Base-by-base conservation (phyloP, 2,113 vertebrate genomes). In the Xerus inauris region DNA sequence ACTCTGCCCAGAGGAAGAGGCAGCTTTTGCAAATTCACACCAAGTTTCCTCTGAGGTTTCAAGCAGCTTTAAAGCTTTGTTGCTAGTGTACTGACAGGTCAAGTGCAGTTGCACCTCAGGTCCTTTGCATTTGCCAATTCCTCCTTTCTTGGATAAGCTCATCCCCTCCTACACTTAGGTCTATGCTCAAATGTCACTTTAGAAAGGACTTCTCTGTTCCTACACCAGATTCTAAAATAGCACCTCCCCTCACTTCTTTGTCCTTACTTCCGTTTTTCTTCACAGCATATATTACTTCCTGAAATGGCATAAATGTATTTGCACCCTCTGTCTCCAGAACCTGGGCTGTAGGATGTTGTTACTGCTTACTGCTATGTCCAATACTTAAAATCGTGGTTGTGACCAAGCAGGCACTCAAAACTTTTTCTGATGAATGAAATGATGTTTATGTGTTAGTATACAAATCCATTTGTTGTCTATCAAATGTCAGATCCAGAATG, bases 351-450 rank as follows among this genome's bases (percentile, higher is more conserved):
- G 16, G 40, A 35, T 69, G 32, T 45, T 69, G 38, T 40, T 76
- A 64, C 26, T 40, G n/a, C 89, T 87, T 28, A 47, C 22, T 51
- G 5, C 38, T 92, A 14, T 93, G 80, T 42, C 35, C 13, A 82
- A 47, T 28, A 42, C 8, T 32, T 95, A 75, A 45, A 90, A 38
- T 76, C 45, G 38, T 24, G 20, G 32, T 84, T 91, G n/a, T 35
- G 65, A 59, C 76, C 87, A 92, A 84, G 3, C 30, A 49, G 89
- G n/a, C 77, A 57, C 20, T 85, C 12, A 86, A 32, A 88, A n/a
- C 71, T 35, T 20, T 1, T 32, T 40, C 83, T 87, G 47, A 71
- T 42, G 69, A 69, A 28, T 82, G 35, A 91, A 62, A 72, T 79
- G 8, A 51, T 91, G 20, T 91, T 72, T 71, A 22, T 65, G 26